Percentiles rank a stretch among this genome's conserved stretches.
These are phyloP conservation scores for Tragopan temminckii DNA, from an alignment of 2,797 vertebrate genomes.

Conservation along the genomic window DNA sequence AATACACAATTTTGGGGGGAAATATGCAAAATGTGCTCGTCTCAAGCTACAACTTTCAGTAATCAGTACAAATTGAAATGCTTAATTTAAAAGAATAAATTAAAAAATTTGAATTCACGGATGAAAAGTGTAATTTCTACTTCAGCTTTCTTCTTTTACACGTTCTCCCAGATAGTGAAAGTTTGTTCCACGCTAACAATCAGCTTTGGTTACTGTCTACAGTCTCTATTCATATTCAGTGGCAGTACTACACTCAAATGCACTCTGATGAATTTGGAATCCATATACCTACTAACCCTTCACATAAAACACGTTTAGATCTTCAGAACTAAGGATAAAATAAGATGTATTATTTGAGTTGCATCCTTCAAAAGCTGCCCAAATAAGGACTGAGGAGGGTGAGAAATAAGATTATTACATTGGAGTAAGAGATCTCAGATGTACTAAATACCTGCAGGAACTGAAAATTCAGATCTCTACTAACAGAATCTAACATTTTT, in stretches of 20 bases:
- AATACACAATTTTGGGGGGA: accelerated
- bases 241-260: not conserved
- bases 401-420: not conserved
- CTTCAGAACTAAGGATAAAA: not conserved
- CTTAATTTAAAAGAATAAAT: not conserved
- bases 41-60: not conserved
- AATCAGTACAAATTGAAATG: not conserved
- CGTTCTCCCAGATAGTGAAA: not conserved
- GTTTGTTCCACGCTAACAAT: not conserved
- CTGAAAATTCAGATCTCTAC: not conserved
- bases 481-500: not conserved
- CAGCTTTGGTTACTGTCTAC: not conserved
- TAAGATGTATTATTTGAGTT: not conserved
- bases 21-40: accelerated
- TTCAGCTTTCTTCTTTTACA: not conserved
- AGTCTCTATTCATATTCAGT: not conserved
- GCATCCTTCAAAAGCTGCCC: not conserved
- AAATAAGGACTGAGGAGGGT: not conserved
- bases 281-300: not conserved
- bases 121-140: not conserved
- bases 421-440: too few relatives aligned
- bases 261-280: not conserved
- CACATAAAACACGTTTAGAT: not conserved
- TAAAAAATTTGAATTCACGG: not conserved
- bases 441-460: not conserved